Conservation (phyloP, 2,797 vertebrate genomes). For the Crenichthys baileyi region DNA sequence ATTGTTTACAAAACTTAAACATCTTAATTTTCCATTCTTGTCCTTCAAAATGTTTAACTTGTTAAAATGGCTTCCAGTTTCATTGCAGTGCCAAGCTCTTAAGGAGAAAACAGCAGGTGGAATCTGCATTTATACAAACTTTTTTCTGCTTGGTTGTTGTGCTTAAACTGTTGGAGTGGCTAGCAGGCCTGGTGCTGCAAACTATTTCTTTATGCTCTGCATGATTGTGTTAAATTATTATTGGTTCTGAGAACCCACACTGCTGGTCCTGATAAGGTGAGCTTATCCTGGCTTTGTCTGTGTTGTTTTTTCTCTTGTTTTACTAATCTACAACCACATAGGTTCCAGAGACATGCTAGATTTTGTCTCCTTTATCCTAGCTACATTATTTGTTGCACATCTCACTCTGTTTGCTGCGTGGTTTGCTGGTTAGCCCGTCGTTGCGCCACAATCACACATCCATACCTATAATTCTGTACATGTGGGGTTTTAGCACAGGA, state of each 20-base stretch:
- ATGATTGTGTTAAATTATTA: no score
- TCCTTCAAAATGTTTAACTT: neutral
- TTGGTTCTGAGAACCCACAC: no score
- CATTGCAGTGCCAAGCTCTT: neutral
- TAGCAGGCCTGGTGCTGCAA: no score
- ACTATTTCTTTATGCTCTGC: no score
- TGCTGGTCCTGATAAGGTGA: no score
- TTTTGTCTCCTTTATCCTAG: neutral
- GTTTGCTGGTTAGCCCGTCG: neutral
- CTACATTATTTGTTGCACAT: neutral
- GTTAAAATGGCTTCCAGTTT: neutral
- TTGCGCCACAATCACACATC: neutral
- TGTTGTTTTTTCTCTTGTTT: neutral
- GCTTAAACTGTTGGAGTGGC: no score
- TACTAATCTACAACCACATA: neutral
- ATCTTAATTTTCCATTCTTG: neutral
- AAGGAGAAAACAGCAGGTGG: neutral
- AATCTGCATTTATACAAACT: neutral
- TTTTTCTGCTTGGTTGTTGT: no score
- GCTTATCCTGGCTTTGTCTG: no score
- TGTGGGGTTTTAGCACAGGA: no score
- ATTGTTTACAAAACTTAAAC: neutral
- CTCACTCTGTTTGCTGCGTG: neutral
- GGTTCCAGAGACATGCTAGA: neutral
- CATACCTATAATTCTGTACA: neutral